These are phyloP conservation scores for Diachasma alloeum DNA, from an alignment of 1,140 invertebrate species.

Conservation along the genomic window DNA sequence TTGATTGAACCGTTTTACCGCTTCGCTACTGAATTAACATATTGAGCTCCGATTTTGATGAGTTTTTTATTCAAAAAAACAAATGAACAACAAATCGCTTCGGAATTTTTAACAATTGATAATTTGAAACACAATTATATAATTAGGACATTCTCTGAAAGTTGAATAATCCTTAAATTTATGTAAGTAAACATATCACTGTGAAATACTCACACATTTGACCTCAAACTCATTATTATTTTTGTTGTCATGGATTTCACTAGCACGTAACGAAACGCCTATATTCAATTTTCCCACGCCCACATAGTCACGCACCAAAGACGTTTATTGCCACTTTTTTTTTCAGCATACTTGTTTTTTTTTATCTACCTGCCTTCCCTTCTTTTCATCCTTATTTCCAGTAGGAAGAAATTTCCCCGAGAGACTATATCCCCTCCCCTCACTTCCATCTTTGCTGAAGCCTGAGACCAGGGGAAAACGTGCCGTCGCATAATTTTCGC, in stretches of 20 bases:
- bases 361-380: not conserved
- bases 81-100: too few species aligned
- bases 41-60: too few species aligned
- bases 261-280: slow-evolving; percentile 7
- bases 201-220: not conserved
- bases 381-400: not conserved
- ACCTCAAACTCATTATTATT: not conserved
- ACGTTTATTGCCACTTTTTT: slow-evolving; percentile 18
- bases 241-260: slow-evolving; percentile 4
- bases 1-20: too few species aligned
- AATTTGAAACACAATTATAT: too few species aligned
- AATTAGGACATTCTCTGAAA: too few species aligned
- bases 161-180: not conserved
- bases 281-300: slow-evolving; percentile 18
- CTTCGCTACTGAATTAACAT: too few species aligned
- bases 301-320: slow-evolving; percentile 24
- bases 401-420: slow-evolving; percentile 3
- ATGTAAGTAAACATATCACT: not conserved
- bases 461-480: slow-evolving; percentile 10
- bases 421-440: not conserved
- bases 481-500: slow-evolving; percentile 27
- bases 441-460: not conserved
- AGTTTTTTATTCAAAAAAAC: too few species aligned
- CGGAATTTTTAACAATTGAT: too few species aligned
- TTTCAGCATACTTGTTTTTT: not conserved